Evolutionary conservation across 1,140 invertebrate genomes (phyloP), one percentile per base, ranked within the genome.

Genomic region (Euura lappo): DNA sequence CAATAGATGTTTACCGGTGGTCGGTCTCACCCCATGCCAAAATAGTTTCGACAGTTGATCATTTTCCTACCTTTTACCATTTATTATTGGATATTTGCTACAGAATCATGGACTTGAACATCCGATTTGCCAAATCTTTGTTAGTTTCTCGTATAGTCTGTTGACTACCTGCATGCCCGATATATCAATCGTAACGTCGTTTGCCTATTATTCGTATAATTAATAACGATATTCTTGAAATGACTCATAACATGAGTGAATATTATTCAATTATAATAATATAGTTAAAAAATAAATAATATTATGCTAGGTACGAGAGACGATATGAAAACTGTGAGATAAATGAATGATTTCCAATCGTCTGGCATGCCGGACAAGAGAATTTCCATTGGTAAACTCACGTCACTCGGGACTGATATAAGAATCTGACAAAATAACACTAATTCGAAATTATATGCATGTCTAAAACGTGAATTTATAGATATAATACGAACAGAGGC

Each of bases 401-500:
- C 28, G 28, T 28, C 28, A 28, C 28, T 28, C 28, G 28, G 28
- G 28, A 28, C 28, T 28, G 28, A 60, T 8, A 11, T 8, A 60
- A 60, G 13, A 46, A 43, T 28, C 46, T 65, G 45, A 46, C 65
- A 45, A 47, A 46, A 45, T 42, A 46, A n/a, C 64, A 65, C n/a
- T n/a, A 44, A 28, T 28, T 46, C 68, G 68, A 43, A 68, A 66
- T 45, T 68, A 4, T 72, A 45, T 46, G 65, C 47, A 72, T n/a
- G 8, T 60, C 8, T 3, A 60, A 60, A 28, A 28, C 28, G 28
- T 28, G 28, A 28, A 60, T 6, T 8, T 8, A 60, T 60, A n/a
- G 13, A 60, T 6, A n/a, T 60, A 60, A 60, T n/a, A 60, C 8
- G 51, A 60, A 60, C 28, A 68, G 8, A 76, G 70, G 69, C 74